Percentiles rank a stretch among this genome's conserved stretches.
Evolutionary conservation across 2,888 invertebrate species (phyloP).

Genomic region (Allophyes oxyacanthae): DNA sequence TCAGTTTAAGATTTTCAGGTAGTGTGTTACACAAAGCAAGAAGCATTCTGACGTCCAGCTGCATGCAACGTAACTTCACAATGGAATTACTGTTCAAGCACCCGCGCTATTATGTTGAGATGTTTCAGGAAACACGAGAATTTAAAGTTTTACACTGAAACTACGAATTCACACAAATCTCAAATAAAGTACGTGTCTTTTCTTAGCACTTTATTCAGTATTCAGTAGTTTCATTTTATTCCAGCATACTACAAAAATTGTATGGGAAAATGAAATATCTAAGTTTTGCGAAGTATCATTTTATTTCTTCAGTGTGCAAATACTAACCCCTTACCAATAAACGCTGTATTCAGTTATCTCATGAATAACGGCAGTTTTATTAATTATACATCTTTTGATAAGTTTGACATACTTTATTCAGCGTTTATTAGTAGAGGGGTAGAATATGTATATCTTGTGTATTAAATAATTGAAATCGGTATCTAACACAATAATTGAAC

Average conservation of each 20-base stretch:
- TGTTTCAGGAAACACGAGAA: conserved; percentile 49
- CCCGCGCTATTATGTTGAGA: conserved; percentile 46
- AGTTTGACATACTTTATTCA: too few species aligned
- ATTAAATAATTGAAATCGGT: too few species aligned
- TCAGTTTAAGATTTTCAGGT: conserved; percentile 54
- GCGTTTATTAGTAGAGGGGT: too few species aligned
- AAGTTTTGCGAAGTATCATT: too few species aligned
- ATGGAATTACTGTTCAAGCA: conserved; percentile 55
- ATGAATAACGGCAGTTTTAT: too few species aligned
- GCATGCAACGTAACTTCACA: conserved; percentile 51
- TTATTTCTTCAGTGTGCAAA: too few species aligned
- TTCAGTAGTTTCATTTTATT: conserved; percentile 14
- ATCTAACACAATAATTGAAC: too few species aligned
- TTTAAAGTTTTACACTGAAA: conserved; percentile 46
- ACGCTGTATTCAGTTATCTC: too few species aligned
- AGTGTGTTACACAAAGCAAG: conserved; percentile 59
- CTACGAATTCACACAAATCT: conserved; percentile 32
- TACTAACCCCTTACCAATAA: too few species aligned
- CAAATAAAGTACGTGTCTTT: conserved; percentile 15
- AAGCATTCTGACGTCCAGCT: conserved; percentile 57
- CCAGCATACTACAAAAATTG: background rate
- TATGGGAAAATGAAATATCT: background rate
- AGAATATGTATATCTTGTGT: too few species aligned
- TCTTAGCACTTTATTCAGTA: conserved; percentile 14
- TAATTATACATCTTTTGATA: too few species aligned